phyloP scores from a whole-genome alignment of 2,888 invertebrate species.

The Phaonia tiefii region DNA sequence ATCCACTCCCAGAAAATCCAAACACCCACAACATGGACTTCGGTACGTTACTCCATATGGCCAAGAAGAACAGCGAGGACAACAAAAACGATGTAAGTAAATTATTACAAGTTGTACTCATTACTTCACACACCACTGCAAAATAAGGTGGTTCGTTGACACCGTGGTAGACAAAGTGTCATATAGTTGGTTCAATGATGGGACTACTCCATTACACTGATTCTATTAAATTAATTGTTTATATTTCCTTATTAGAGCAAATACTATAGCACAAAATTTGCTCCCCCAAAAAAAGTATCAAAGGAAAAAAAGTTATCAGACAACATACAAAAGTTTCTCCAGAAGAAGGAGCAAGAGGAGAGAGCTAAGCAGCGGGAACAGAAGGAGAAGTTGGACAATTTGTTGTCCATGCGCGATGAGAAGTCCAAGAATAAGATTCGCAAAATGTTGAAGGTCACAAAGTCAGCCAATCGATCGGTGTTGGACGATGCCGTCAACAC shows the following conservation, averaged over 20 bases:
- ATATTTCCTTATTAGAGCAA: constrained; percentile 78
- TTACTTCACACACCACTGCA: background rate
- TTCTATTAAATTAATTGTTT: constrained; percentile 20
- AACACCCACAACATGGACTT: constrained; percentile 83
- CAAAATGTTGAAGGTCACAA: constrained; percentile 91
- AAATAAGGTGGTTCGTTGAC: constrained; percentile 22
- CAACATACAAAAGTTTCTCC: constrained; percentile 91
- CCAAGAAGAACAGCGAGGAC: constrained; percentile 83
- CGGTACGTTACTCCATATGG: constrained; percentile 83
- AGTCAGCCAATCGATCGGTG: constrained; percentile 93
- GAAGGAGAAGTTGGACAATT: constrained; percentile 84
- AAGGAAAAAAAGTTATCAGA: constrained; percentile 86
- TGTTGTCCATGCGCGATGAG: constrained; percentile 84
- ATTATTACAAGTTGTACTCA: constrained; percentile 14
- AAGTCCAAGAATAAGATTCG: constrained; percentile 88
- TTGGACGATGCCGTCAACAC: constrained; percentile 90
- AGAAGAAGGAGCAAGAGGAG: constrained; percentile 91
- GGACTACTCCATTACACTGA: constrained; percentile 15
- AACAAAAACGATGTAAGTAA: constrained; percentile 77
- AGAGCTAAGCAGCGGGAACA: constrained; percentile 84
- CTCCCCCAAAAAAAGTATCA: constrained; percentile 90
- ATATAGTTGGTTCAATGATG: too few relatives aligned
- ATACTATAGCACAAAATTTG: constrained; percentile 89
- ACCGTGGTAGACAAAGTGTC: background rate
- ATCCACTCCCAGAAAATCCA: background rate